Evolutionary conservation across 2,888 invertebrate genomes (phyloP), one percentile per base, ranked within the genome.

Genomic region (Rhogogaster chlorosoma): DNA sequence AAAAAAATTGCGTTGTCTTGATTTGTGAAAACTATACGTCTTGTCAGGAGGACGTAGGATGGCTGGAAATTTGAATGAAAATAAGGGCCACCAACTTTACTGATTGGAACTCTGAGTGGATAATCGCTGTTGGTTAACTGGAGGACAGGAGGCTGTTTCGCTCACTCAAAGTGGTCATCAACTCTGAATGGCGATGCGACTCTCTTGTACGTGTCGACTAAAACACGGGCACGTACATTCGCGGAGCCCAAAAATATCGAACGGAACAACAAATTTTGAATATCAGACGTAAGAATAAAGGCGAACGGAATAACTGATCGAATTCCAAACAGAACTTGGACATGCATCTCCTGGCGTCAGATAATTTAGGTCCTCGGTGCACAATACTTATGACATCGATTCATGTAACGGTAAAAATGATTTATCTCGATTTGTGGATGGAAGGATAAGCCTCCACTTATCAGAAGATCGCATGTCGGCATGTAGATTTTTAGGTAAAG

Each of bases 21-120:
- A 53, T 18, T n/a, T 53, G 29, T 53, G 29, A 77, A 18, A 53
- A 42, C 2, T 42, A 73, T 67, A 42, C 22, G 42, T 73, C 73
- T 73, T 73, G 38, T 29, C 26, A 42, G 9, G 53, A 26, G 45
- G 26, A 77, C 32, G 77, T n/a, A 12, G 53, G 18, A 53, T 10
- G 77, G 32, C 18, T 38, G 3, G 26, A 61, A 38, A 42, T 38
- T 61, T 80, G 38, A 38, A 61, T 61, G 6, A 1, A 38, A 57
- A 80, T 80, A 80, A 57, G 36, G 61, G 61, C 22, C 57, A 10
- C n/a, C 26, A 38, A 80, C 61, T 80, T 57, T 36, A 57, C 57
- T 61, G 80, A 80, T 80, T 80, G 80, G 61, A 61, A 80, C 80
- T 36, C 61, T 57, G 80, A 80, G 61, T 80, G 80, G 80, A 80